These are phyloP conservation scores for Adela reaumurella DNA, from an alignment of 2,888 invertebrate species.

Conservation along the genomic window DNA sequence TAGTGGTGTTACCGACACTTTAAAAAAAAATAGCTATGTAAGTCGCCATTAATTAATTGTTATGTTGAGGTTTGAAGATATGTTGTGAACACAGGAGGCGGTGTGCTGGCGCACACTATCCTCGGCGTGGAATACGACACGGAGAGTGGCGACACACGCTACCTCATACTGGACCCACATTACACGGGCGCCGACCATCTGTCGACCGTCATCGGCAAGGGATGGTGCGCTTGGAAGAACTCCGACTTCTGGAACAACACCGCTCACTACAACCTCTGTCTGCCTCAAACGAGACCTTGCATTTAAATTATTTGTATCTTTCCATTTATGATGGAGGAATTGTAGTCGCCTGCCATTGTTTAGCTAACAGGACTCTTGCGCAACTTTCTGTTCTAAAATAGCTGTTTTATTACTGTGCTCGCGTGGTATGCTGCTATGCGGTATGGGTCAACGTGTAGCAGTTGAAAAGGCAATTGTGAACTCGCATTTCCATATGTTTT, in stretches of 20 bases:
- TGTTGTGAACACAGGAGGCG: conserved; percentile 70
- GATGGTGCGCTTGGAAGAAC: conserved; percentile 98
- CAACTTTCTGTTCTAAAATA: too few relatives aligned
- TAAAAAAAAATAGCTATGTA: too few relatives aligned
- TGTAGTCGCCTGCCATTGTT: too few relatives aligned
- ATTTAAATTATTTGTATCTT: conserved; percentile 23
- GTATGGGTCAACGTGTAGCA: too few relatives aligned
- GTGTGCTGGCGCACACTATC: conserved; percentile 96
- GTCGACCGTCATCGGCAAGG: conserved; percentile 69
- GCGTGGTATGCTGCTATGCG: too few relatives aligned
- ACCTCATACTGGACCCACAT: conserved; percentile 97
- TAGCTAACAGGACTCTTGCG: too few relatives aligned
- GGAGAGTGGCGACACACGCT: conserved; percentile 74
- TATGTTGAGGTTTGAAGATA: conserved; percentile 1
- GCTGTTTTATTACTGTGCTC: too few relatives aligned
- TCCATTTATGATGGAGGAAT: too few relatives aligned
- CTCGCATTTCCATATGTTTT: too few relatives aligned
- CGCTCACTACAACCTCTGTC: conserved; percentile 94
- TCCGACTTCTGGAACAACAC: conserved; percentile 92
- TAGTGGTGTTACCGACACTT: not conserved
- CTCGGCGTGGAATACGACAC: conserved; percentile 89
- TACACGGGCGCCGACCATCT: conserved; percentile 89
- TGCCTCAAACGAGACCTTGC: conserved; percentile 65
- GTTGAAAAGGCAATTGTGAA: too few relatives aligned
- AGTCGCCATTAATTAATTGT: not conserved